A percentile compares a stretch with the other conserved stretches of the same genome.
phyloP scores from a whole-genome alignment of 2,888 invertebrate genomes.

The Marronus borbonicus region DNA sequence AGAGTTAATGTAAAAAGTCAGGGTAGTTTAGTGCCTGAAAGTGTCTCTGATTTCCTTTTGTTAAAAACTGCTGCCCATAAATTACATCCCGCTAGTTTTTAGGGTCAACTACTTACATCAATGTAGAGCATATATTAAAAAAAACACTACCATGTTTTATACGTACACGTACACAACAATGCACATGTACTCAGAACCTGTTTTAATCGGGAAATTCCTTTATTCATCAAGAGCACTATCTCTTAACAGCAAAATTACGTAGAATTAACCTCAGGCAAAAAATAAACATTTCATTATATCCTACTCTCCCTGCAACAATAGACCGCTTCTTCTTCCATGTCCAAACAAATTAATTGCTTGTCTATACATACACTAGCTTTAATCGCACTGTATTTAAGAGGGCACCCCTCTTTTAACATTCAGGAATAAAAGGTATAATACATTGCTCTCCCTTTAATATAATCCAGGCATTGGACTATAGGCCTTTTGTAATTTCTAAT shows the following conservation, averaged over 20 bases:
- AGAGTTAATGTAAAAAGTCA: too few species aligned
- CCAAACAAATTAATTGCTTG: conserved; percentile 6
- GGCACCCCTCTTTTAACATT: neutral
- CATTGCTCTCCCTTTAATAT: neutral
- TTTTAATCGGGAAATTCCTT: too few species aligned
- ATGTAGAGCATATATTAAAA: too few species aligned
- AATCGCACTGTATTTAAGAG: neutral
- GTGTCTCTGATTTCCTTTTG: too few species aligned
- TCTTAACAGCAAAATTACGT: neutral
- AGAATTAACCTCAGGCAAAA: neutral
- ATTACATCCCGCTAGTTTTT: too few species aligned
- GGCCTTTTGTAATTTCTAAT: neutral
- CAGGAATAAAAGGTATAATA: neutral
- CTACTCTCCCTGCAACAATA: neutral
- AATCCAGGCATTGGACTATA: too few species aligned
- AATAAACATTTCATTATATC: conserved; percentile 4
- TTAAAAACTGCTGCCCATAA: too few species aligned
- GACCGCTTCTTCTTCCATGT: neutral
- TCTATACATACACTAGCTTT: neutral
- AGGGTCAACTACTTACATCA: too few species aligned
- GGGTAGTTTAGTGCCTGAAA: too few species aligned
- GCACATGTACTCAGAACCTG: too few species aligned
- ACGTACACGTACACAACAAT: too few species aligned
- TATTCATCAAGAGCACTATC: neutral
- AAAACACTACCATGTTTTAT: too few species aligned